A percentile compares a stretch with the other conserved stretches of the same genome.
These are phyloP conservation scores for Marmota flaviventris DNA, from an alignment of 2,113 vertebrate species.

Conservation along the genomic window DNA sequence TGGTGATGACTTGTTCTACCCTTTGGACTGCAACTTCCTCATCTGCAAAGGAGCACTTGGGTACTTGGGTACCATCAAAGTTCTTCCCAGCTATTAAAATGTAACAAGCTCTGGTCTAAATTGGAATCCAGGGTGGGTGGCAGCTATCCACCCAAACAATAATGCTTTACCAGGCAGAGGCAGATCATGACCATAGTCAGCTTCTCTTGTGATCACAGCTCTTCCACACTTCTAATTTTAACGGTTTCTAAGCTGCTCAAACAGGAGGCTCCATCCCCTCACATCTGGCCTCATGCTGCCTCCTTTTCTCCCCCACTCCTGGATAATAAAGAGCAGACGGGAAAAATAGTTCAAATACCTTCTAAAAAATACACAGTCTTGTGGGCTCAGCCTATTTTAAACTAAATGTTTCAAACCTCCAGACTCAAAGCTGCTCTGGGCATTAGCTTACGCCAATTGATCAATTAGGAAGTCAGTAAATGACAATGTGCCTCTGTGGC, in stretches of 20 bases:
- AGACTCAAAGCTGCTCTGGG: background rate
- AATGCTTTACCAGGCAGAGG: background rate
- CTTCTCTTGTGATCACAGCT: background rate
- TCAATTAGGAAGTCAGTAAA: background rate
- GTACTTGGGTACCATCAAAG: background rate
- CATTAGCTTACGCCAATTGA: background rate
- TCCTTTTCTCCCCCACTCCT: background rate
- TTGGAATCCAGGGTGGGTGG: background rate
- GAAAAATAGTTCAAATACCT: constrained; percentile 78
- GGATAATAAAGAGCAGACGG: constrained; percentile 75
- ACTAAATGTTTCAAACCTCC: constrained; percentile 53
- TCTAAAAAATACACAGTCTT: constrained; percentile 60
- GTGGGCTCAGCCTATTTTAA: constrained; percentile 69
- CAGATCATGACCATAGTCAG: background rate
- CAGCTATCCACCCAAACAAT: background rate
- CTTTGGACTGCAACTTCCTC: background rate
- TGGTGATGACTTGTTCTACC: background rate
- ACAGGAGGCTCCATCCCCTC: background rate
- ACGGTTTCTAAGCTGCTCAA: background rate
- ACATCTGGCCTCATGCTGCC: constrained; percentile 75
- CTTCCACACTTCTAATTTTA: too few relatives aligned
- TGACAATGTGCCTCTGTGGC: fast-evolving
- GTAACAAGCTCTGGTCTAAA: background rate
- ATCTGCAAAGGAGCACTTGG: background rate
- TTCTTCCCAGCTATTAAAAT: background rate